phyloP scores from a whole-genome alignment of 2,888 invertebrate genomes.

The Loripinus fragilis region DNA sequence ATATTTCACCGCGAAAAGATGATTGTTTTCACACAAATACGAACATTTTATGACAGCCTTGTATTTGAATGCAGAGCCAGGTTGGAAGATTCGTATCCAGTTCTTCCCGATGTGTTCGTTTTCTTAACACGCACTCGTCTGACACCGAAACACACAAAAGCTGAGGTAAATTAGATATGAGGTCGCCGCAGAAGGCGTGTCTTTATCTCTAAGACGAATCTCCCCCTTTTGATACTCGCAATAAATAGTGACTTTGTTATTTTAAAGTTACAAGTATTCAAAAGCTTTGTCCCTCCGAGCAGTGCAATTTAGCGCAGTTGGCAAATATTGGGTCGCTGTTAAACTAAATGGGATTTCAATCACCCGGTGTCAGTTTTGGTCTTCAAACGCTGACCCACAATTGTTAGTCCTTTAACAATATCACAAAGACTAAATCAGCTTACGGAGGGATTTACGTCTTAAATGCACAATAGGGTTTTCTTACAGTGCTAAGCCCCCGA shows the following conservation, averaged over 20 bases:
- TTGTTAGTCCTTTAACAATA: conserved; percentile 2
- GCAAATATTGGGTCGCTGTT: background rate
- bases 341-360: conserved; percentile 6
- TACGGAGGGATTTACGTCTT: background rate
- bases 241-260: conserved; percentile 15
- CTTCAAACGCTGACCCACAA: background rate
- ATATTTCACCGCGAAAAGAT: background rate
- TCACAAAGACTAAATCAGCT: conserved; percentile 11
- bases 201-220: conserved; percentile 13
- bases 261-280: conserved; percentile 12
- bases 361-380: background rate
- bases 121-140: background rate
- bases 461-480: background rate
- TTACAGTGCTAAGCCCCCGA: background rate
- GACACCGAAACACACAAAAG: conserved; percentile 7
- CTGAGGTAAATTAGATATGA: background rate
- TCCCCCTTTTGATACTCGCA: conserved; percentile 3
- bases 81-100: conserved; percentile 2
- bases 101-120: background rate
- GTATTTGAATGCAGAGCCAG: background rate
- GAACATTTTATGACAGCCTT: background rate
- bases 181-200: conserved; percentile 10
- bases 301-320: background rate
- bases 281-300: conserved; percentile 7
- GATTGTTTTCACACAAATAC: background rate